A percentile compares a stretch with the other conserved stretches of the same genome.
Evolutionary conservation across 1,140 invertebrate genomes (phyloP).

Genomic region (Scaptomyza hsui): DNA sequence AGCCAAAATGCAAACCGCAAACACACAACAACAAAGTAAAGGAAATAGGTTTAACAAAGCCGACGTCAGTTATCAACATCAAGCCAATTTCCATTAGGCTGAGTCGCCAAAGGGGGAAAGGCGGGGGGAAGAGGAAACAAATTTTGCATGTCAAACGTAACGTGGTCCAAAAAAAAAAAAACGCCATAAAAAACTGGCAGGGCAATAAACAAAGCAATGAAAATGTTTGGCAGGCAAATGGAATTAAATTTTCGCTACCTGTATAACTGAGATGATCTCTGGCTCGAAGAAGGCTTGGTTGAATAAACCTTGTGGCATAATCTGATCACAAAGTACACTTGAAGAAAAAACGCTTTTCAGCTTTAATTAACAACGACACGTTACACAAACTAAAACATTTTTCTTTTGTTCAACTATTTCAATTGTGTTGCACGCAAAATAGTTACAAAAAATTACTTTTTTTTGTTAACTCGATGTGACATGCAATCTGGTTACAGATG

Average conservation of each 20-base stretch:
- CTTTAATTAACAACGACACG: conserved; percentile 65
- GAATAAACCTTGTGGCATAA: conserved; percentile 9
- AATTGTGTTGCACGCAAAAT: conserved; percentile 32
- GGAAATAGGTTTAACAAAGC: conserved; percentile 39
- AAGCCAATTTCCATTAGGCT: conserved; percentile 61
- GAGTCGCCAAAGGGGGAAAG: neutral
- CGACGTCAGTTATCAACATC: conserved; percentile 56
- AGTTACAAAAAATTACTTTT: conserved; percentile 34
- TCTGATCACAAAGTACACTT: neutral
- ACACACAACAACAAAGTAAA: neutral
- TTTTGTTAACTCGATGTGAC: conserved; percentile 24
- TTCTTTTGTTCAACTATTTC: conserved; percentile 41
- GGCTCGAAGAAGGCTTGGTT: conserved; percentile 2
- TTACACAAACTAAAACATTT: conserved; percentile 27
- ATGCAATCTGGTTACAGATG: conserved; percentile 63
- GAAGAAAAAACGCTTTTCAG: conserved; percentile 32
- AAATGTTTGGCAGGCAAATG: conserved; percentile 38
- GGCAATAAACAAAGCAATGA: conserved; percentile 34
- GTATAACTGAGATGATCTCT: conserved; percentile 1
- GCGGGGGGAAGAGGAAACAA: conserved; percentile 24
- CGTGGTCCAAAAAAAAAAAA: conserved; percentile 38
- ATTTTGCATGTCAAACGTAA: conserved; percentile 56
- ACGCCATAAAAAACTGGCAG: conserved; percentile 33
- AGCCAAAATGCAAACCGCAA: conserved; percentile 36
- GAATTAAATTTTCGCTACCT: conserved; percentile 40